These are phyloP conservation scores for Ips nitidus DNA, from an alignment of 1,140 invertebrate genomes.

Conservation along the genomic window DNA sequence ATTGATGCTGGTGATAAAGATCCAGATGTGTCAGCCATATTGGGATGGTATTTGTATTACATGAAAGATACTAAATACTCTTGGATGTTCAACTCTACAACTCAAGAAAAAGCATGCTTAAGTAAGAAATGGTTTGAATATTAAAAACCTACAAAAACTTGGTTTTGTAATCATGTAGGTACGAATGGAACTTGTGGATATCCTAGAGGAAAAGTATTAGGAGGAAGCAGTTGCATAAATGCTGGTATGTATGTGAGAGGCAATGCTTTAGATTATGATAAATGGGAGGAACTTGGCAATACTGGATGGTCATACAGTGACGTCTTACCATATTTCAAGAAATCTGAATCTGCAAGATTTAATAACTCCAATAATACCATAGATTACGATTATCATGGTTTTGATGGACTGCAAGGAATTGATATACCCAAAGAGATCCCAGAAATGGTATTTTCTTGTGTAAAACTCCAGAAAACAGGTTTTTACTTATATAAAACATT, in stretches of 20 bases:
- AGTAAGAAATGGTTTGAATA: conserved; percentile 27
- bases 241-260: conserved; percentile 90
- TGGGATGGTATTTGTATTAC: conserved; percentile 22
- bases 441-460: neutral
- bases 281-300: conserved; percentile 73
- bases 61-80: conserved; percentile 50
- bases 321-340: conserved; percentile 41
- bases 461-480: neutral
- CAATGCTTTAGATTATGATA: conserved; percentile 62
- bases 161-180: conserved; percentile 38
- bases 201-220: conserved; percentile 66
- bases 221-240: conserved; percentile 79
- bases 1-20: conserved; percentile 46
- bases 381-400: conserved; percentile 25
- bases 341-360: conserved; percentile 46
- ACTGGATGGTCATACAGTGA: conserved; percentile 41
- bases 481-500: conserved; percentile 3
- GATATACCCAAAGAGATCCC: conserved; percentile 10
- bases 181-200: conserved; percentile 55
- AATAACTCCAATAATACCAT: conserved; percentile 7
- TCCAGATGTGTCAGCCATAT: conserved; percentile 40
- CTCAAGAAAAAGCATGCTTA: conserved; percentile 25
- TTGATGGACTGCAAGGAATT: conserved; percentile 20
- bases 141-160: conserved; percentile 52
- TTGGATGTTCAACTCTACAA: conserved; percentile 69